These are phyloP conservation scores for Drosophila helvetica DNA, from an alignment of 2,888 invertebrate species.

Conservation along the genomic window DNA sequence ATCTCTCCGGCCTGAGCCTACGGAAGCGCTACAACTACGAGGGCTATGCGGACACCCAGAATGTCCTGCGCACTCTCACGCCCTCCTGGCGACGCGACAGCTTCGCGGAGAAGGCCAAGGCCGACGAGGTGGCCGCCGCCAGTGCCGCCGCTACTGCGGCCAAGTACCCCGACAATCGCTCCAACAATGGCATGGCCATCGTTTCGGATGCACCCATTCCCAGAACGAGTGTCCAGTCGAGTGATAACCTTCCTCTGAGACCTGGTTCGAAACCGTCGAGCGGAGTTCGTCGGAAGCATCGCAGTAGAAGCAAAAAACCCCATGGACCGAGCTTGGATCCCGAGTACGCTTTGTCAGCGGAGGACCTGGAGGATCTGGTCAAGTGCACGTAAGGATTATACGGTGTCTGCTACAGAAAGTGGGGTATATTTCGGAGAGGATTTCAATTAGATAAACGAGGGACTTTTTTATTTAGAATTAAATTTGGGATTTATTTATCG, in stretches of 20 bases:
- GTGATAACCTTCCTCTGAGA: constrained; percentile 43
- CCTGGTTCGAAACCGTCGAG: constrained; percentile 2
- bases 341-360: constrained; percentile 72
- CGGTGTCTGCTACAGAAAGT: not conserved
- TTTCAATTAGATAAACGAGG: not conserved
- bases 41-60: constrained; percentile 79
- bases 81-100: constrained; percentile 80
- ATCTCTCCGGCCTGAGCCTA: constrained; percentile 76
- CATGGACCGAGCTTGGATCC: constrained; percentile 47
- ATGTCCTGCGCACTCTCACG: constrained; percentile 74
- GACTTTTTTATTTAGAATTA: too few species aligned
- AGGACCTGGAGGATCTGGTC: constrained; percentile 80
- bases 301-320: constrained; percentile 32
- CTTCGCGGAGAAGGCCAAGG: constrained; percentile 73
- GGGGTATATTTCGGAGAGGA: not conserved
- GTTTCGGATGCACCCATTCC: constrained; percentile 28
- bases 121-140: constrained; percentile 46
- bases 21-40: constrained; percentile 82
- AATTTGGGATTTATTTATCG: too few species aligned
- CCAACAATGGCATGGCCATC: constrained; percentile 17
- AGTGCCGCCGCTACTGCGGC: constrained; percentile 2
- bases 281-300: constrained; percentile 27
- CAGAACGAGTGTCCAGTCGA: constrained; percentile 43
- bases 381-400: constrained; percentile 81
- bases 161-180: constrained; percentile 48